Evolutionary conservation across 2,888 invertebrate genomes (phyloP).

Genomic region (Trachelus troglodyta): DNA sequence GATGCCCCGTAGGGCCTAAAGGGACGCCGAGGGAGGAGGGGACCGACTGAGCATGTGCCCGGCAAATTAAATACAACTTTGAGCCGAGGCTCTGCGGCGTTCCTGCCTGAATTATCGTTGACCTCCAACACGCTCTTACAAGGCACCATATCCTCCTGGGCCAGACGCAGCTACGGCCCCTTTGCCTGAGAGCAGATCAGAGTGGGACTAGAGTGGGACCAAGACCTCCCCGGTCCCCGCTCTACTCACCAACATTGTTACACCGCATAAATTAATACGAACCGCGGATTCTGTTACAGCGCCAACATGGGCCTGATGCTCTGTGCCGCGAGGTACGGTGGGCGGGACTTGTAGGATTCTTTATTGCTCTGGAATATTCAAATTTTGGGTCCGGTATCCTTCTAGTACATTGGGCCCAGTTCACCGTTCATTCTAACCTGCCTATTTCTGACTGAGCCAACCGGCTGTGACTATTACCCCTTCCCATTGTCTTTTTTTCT

Average conservation of each 20-base stretch:
- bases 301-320: constrained; percentile 36
- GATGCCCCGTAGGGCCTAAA: background rate
- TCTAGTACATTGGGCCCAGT: background rate
- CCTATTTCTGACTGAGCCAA: background rate
- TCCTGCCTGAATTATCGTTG: constrained; percentile 59
- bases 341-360: constrained; percentile 38
- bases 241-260: constrained; percentile 46
- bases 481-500: background rate
- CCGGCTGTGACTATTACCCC: background rate
- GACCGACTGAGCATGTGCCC: constrained; percentile 11
- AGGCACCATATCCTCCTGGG: constrained; percentile 36
- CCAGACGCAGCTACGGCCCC: background rate
- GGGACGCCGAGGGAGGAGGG: constrained; percentile 12
- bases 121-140: constrained; percentile 58
- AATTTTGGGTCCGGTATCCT: background rate
- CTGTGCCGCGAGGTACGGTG: constrained; percentile 11
- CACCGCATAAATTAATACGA: constrained; percentile 61
- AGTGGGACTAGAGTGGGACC: background rate
- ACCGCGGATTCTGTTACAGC: constrained; percentile 48
- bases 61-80: constrained; percentile 52
- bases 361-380: constrained; percentile 23
- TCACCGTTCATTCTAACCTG: background rate
- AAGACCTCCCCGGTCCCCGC: background rate
- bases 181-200: background rate
- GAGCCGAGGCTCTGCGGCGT: constrained; percentile 46